Base-by-base conservation (phyloP, 2,797 vertebrate species). In the Myotis myotis region DNA sequence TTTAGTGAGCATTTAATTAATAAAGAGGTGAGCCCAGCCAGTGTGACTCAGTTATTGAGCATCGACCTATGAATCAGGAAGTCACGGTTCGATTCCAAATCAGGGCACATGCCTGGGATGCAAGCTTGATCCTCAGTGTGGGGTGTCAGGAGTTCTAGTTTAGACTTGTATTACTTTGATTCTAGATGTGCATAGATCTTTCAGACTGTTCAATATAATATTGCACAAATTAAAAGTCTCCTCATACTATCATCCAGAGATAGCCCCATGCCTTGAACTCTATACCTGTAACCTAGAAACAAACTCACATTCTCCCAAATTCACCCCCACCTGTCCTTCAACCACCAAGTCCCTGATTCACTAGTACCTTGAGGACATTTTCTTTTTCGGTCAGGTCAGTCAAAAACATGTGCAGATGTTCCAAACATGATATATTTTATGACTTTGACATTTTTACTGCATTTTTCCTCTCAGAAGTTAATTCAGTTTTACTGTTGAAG, bases 401-500 rank as follows among this genome's bases (percentile, higher is more conserved):
- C 70, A 78, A 94, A 96, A 96, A 95, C 91, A 96, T 66, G 82
- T 96, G 86, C 85, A 75, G 93, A 95, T 95, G 94, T 96, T 97
- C 90, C 95, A 96, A 96, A 96, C 80, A 49, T 95, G 90, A 75
- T 84, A 85, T 94, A 97, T 96, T 94, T 96, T 96, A 94, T 96
- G 75, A 93, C 70, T 92, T 86, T 96, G 96, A 96, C 96, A 96
- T 97, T 97, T 97, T 96, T 93, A 96, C 90, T 96, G 88, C 47
- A 60, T 93, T 96, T 96, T 86, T 88, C 66, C 8, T 88, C 72
- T 93, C 90, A 97, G 85, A 96, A 96, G 82, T 96, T 97, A 97
- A 97, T 97, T 96, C 90, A 79, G 49, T 96, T 97, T 96, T 95
- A 94, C 92, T 97, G 87, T 96, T 96, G 71, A 96, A 94, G 94